A percentile compares a stretch with the other conserved stretches of the same genome.
These are phyloP conservation scores for Rhyacophila evoluta DNA, from an alignment of 2,888 invertebrate genomes.

Conservation along the genomic window DNA sequence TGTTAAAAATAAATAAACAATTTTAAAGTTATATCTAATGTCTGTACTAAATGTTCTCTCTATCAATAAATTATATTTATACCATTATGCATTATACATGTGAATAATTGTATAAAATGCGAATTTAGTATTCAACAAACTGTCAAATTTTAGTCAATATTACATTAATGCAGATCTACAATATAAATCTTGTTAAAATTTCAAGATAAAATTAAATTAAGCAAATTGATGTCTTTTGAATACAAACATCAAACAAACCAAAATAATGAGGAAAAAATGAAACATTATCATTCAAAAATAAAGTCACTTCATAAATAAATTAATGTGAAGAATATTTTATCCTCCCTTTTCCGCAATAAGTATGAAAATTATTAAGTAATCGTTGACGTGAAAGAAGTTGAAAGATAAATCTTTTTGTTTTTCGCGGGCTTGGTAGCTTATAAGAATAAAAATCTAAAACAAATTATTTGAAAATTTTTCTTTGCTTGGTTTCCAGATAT, in stretches of 20 bases:
- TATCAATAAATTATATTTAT: too few species aligned
- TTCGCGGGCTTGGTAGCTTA: conserved; percentile 4
- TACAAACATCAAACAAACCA: not conserved
- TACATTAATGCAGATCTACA: too few species aligned
- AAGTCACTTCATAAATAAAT: conserved; percentile 6
- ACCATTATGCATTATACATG: too few species aligned
- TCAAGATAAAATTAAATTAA: not conserved
- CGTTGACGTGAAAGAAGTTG: not conserved
- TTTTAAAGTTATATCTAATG: too few species aligned
- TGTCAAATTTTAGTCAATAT: too few species aligned
- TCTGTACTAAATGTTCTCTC: too few species aligned
- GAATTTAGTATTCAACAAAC: too few species aligned
- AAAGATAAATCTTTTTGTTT: conserved; percentile 24
- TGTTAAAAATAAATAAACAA: too few species aligned
- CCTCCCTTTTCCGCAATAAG: not conserved
- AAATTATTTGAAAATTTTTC: not conserved
- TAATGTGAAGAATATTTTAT: not conserved
- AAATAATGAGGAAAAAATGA: not conserved
- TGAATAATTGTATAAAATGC: too few species aligned
- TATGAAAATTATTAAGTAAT: conserved; percentile 22
- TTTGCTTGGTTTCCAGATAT: not conserved
- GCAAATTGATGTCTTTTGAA: not conserved
- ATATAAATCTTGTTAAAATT: too few species aligned
- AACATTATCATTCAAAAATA: not conserved
- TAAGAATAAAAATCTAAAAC: not conserved